These are phyloP conservation scores for Odontocolon sp. DNA, from an alignment of 2,888 invertebrate species.

Conservation along the genomic window DNA sequence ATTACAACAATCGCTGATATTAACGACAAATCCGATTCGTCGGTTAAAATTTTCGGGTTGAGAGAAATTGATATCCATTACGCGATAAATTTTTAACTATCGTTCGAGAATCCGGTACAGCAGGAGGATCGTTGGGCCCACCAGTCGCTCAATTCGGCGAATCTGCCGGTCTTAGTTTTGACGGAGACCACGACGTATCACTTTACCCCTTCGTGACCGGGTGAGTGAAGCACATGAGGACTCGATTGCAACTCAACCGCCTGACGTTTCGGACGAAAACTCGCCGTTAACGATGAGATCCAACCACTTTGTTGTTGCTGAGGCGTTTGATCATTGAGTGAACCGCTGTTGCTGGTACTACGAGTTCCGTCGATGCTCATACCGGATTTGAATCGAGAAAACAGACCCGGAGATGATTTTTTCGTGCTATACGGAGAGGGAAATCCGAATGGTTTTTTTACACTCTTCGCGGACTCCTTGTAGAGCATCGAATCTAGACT, in stretches of 20 bases:
- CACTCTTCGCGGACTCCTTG: slow-evolving; percentile 71
- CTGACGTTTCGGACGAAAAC: slow-evolving; percentile 77
- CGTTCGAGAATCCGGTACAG: slow-evolving; percentile 69
- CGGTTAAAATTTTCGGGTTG: neutral
- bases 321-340: slow-evolving; percentile 72
- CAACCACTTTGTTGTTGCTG: slow-evolving; percentile 75
- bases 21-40: neutral
- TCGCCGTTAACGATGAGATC: slow-evolving; percentile 79
- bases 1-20: neutral
- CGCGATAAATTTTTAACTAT: slow-evolving; percentile 46
- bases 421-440: slow-evolving; percentile 72
- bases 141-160: slow-evolving; percentile 71
- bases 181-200: slow-evolving; percentile 73
- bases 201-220: slow-evolving; percentile 77
- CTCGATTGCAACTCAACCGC: slow-evolving; percentile 62
- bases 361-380: slow-evolving; percentile 78
- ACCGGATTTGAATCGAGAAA: slow-evolving; percentile 77
- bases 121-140: slow-evolving; percentile 74
- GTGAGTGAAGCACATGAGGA: slow-evolving; percentile 71
- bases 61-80: neutral
- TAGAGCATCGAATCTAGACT: slow-evolving; percentile 78
- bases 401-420: slow-evolving; percentile 75
- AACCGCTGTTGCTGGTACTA: slow-evolving; percentile 76
- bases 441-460: slow-evolving; percentile 67
- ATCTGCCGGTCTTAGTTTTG: slow-evolving; percentile 68